phyloP scores from a whole-genome alignment of 2,888 invertebrate genomes.

The Agrilus mali region DNA sequence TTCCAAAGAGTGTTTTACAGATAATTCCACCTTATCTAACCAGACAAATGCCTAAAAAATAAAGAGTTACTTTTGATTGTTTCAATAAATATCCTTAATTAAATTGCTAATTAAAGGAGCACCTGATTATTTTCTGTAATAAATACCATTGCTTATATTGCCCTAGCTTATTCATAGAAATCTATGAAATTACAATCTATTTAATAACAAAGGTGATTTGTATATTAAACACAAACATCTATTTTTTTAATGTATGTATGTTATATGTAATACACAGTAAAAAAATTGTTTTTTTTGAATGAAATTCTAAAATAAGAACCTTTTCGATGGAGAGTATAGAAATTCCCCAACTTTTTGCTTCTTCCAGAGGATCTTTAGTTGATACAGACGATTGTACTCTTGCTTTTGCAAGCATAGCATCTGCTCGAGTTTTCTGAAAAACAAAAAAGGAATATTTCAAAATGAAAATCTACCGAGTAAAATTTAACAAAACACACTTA shows the following conservation, averaged over 20 bases:
- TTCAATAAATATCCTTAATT: neutral
- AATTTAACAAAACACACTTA: constrained; percentile 3
- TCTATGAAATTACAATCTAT: too few relatives aligned
- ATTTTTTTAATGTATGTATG: too few relatives aligned
- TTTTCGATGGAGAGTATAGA: constrained; percentile 42
- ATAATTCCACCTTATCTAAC: constrained; percentile 53
- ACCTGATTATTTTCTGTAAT: too few relatives aligned
- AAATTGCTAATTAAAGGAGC: too few relatives aligned
- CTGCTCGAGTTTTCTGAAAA: constrained; percentile 49
- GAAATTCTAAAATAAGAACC: constrained; percentile 19
- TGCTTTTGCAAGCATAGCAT: constrained; percentile 72
- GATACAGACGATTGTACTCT: constrained; percentile 24
- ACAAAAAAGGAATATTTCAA: constrained; percentile 6
- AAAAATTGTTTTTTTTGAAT: neutral
- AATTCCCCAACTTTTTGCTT: constrained; percentile 38
- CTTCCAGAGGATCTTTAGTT: constrained; percentile 35
- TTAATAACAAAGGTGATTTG: too few relatives aligned
- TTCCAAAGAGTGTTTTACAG: constrained; percentile 29
- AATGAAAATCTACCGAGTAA: too few relatives aligned
- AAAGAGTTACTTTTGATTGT: constrained; percentile 1
- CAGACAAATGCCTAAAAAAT: constrained; percentile 21
- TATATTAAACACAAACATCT: too few relatives aligned
- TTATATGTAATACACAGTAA: neutral
- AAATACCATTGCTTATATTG: too few relatives aligned
- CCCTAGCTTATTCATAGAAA: too few relatives aligned